Conservation (phyloP, 2,113 vertebrate genomes). For the Poecilia latipinna region DNA sequence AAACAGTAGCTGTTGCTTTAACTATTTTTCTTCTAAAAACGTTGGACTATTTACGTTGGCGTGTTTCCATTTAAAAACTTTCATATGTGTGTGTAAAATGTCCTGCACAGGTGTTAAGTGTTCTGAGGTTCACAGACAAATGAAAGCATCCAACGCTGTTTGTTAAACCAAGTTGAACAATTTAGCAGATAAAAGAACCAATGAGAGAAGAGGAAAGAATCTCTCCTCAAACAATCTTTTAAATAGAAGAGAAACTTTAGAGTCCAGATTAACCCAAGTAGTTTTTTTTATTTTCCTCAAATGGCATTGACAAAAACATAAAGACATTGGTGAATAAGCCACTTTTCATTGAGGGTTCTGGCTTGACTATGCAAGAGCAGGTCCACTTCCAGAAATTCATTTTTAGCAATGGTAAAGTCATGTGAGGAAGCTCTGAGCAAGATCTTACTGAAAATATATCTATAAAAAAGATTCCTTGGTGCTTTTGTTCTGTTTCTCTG, state of each 20-base stretch:
- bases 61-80: slow-evolving; percentile 41
- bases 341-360: too few relatives aligned
- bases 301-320: too few relatives aligned
- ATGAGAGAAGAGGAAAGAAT: background rate
- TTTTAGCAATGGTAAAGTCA: too few relatives aligned
- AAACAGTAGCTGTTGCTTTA: too few relatives aligned
- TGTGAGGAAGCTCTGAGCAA: too few relatives aligned
- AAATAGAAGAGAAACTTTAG: slow-evolving; percentile 22
- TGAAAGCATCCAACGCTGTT: slow-evolving; percentile 19
- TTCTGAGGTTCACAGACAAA: slow-evolving; percentile 41
- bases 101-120: slow-evolving; percentile 68
- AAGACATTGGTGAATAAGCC: too few relatives aligned
- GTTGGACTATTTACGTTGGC: background rate
- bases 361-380: too few relatives aligned
- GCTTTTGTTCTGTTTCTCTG: too few relatives aligned
- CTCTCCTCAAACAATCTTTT: background rate
- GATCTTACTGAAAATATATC: too few relatives aligned
- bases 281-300: background rate
- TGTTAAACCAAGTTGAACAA: background rate
- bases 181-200: background rate
- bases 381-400: too few relatives aligned
- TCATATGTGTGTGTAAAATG: slow-evolving; percentile 60
- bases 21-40: background rate
- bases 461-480: too few relatives aligned
- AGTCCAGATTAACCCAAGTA: slow-evolving; percentile 5